Conservation (phyloP, 2,797 vertebrate genomes). For the Mormyrus hasselquistii region DNA sequence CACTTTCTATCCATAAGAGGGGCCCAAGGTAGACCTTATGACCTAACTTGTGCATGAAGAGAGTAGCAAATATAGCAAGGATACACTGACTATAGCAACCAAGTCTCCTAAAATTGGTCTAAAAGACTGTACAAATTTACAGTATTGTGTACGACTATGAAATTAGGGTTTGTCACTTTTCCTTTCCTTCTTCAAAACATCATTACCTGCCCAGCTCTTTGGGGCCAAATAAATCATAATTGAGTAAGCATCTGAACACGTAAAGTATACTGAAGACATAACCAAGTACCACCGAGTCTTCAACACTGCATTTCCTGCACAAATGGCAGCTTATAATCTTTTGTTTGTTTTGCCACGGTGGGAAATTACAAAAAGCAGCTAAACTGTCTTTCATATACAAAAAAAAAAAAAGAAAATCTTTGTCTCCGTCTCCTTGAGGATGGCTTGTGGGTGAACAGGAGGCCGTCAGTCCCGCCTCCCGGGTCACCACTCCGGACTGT, state of each 20-base stretch:
- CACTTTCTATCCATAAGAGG: conserved; percentile 70
- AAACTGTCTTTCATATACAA: conserved; percentile 11
- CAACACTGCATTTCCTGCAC: conserved; percentile 15
- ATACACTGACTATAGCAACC: conserved; percentile 70
- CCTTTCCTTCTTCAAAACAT: neutral
- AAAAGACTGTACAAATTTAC: conserved; percentile 86
- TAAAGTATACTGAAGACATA: conserved; percentile 15
- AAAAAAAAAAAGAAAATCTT: neutral
- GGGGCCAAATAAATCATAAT: conserved; percentile 19
- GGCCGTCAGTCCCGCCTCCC: neutral
- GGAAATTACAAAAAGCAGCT: conserved; percentile 2
- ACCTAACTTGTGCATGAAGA: conserved; percentile 75
- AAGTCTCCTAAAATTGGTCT: conserved; percentile 75
- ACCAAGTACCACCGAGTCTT: conserved; percentile 3
- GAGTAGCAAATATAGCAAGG: conserved; percentile 59
- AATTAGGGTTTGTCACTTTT: conserved; percentile 37
- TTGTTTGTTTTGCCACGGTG: conserved; percentile 1
- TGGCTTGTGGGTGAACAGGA: neutral
- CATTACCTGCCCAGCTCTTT: neutral
- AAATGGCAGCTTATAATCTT: neutral
- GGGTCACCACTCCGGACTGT: neutral
- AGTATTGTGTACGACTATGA: conserved; percentile 76
- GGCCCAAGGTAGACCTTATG: conserved; percentile 75
- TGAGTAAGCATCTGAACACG: conserved; percentile 7
- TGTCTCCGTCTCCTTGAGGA: neutral